Evolutionary conservation across 2,113 vertebrate species (phyloP).

Genomic region (Xiphophorus maculatus): DNA sequence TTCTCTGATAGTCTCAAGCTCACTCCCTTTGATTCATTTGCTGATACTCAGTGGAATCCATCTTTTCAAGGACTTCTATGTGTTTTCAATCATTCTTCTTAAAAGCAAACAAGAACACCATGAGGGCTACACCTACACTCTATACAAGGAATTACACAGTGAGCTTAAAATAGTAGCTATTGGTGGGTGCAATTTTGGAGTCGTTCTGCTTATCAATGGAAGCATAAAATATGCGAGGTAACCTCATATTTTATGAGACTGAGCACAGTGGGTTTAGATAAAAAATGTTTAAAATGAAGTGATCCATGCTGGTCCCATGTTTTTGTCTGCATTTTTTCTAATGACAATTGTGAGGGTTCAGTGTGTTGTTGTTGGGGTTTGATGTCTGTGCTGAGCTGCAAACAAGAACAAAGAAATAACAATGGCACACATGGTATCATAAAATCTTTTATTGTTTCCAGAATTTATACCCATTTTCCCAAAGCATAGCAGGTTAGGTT

Average conservation of each 20-base stretch:
- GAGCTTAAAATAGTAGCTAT: constrained; percentile 27
- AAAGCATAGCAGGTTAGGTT: too few species aligned
- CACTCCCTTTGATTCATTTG: constrained; percentile 74
- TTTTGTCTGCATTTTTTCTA: constrained; percentile 12
- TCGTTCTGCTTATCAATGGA: constrained; percentile 10
- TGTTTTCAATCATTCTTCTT: constrained; percentile 26
- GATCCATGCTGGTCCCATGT: neutral
- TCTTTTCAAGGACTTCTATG: constrained; percentile 39
- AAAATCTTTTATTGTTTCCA: too few species aligned
- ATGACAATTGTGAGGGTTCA: constrained; percentile 1
- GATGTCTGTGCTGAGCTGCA: neutral
- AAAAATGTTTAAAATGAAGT: neutral
- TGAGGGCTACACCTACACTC: constrained; percentile 32
- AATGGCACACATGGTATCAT: constrained; percentile 10
- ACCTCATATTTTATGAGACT: constrained; percentile 10
- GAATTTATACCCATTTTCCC: too few species aligned
- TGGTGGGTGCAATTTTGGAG: constrained; percentile 14
- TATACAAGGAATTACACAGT: constrained; percentile 26
- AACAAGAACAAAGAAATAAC: constrained; percentile 7
- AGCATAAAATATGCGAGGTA: neutral
- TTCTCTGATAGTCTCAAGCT: constrained; percentile 59
- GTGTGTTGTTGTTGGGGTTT: constrained; percentile 7
- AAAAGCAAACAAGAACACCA: constrained; percentile 28
- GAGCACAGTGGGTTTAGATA: neutral
- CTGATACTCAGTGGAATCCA: constrained; percentile 31